Evolutionary conservation across 2,113 vertebrate genomes (phyloP), one percentile per base, ranked within the genome.

Genomic region (Pomatorhinus ruficollis): DNA sequence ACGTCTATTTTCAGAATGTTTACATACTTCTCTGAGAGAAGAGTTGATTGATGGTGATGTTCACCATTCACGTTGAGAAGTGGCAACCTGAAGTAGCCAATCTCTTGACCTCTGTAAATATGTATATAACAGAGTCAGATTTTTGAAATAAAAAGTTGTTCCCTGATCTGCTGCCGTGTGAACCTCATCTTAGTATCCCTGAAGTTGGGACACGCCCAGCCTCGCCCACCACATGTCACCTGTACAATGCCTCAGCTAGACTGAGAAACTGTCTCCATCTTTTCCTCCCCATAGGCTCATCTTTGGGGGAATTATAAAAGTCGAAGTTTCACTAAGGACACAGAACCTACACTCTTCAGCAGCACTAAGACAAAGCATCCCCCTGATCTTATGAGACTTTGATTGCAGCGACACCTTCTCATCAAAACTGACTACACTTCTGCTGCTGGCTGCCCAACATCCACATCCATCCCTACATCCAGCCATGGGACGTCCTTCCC

Each of bases 341-440:
- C 14, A 89, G 64, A 84, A 80, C 7, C 5, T 19, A 37, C 25
- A n/a, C 5, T 30, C 50, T 30, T 52, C 50, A 53, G 65, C 28
- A 65, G 39, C 22, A 35, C 13, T 22, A 52, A 25, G 35, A 35
- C 23, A 78, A 93, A 45, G 7, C 9, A 57, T 17, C 10, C 27
- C 14, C 27, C 33, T 24, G 10, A 60, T 35, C 11, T 45, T 9
- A 53, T 10, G 15, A 45, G 17, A 60, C 20, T 22, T 24, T 50
- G 2, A 5, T 2, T 52, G 31, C 24, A 53, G 35, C 31, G n/a
- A 22, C 17, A 45, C 11, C 6, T 42, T 75, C 0, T 0, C 20
- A 28, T 72, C 47, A 50, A 10, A 52, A 31, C 39, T 24, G 28
- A n/a, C 42, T 40, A 20, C 0, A 6, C 3, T 20, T 59, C 30